Conservation (phyloP, 2,113 vertebrate genomes). For the Dascyllus trimaculatus region DNA sequence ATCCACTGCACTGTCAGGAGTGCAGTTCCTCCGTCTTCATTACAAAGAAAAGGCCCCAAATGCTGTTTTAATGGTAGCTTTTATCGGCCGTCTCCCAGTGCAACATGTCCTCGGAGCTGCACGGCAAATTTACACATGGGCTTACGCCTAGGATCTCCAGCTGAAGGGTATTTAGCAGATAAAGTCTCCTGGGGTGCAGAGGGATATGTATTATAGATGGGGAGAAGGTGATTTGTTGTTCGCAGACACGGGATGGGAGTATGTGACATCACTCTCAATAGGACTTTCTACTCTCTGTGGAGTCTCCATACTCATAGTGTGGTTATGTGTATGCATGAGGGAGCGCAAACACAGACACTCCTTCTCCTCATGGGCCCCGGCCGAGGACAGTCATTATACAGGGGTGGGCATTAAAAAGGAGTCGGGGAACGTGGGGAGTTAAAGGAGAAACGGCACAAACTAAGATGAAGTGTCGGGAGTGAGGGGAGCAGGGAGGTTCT, state of each 20-base stretch:
- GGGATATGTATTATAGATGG: slow-evolving; percentile 68
- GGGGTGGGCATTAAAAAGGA: slow-evolving; percentile 47
- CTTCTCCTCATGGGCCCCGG: slow-evolving; percentile 14
- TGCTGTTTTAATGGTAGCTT: slow-evolving; percentile 66
- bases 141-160: slow-evolving; percentile 57
- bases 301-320: slow-evolving; percentile 27
- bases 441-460: slow-evolving; percentile 41
- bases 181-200: slow-evolving; percentile 64
- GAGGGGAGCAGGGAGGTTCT: slow-evolving; percentile 30
- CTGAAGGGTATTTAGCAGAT: slow-evolving; percentile 66
- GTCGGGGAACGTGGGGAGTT: slow-evolving; percentile 29
- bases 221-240: slow-evolving; percentile 67
- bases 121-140: slow-evolving; percentile 57
- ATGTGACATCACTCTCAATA: slow-evolving; percentile 69
- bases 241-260: slow-evolving; percentile 10
- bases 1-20: slow-evolving; percentile 48
- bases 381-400: slow-evolving; percentile 34
- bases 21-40: slow-evolving; percentile 67
- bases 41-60: slow-evolving; percentile 61
- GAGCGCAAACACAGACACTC: slow-evolving; percentile 37
- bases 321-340: slow-evolving; percentile 47
- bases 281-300: slow-evolving; percentile 44
- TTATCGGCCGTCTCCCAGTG: slow-evolving; percentile 55
- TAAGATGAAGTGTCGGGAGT: slow-evolving; percentile 34
- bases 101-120: slow-evolving; percentile 13